These are phyloP conservation scores for Idaea biselata DNA, from an alignment of 2,888 invertebrate species.

Conservation along the genomic window DNA sequence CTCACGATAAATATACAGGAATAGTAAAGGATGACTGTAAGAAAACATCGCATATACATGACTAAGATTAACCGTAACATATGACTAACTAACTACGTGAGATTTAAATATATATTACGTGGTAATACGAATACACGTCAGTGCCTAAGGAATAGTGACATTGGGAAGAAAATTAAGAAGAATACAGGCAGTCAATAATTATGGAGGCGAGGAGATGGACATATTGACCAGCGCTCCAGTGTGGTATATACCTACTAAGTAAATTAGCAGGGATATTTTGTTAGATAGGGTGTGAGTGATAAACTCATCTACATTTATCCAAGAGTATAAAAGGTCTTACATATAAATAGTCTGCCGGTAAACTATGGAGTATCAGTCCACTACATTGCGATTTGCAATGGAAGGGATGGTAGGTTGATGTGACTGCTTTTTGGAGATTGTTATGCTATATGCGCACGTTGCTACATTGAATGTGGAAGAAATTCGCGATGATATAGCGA, in stretches of 20 bases:
- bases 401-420: no score
- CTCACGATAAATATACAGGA: neutral
- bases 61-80: slow-evolving; percentile 38
- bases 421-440: no score
- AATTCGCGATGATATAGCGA: no score
- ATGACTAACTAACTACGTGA: slow-evolving; percentile 42
- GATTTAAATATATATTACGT: slow-evolving; percentile 43
- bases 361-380: no score
- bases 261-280: neutral
- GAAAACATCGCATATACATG: slow-evolving; percentile 18
- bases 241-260: neutral
- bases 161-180: slow-evolving; percentile 3
- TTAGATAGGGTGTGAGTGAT: neutral
- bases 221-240: neutral
- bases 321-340: neutral
- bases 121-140: slow-evolving; percentile 24
- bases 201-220: neutral
- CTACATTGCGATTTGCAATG: no score
- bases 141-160: neutral
- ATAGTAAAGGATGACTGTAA: neutral
- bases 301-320: neutral
- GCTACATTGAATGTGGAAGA: no score
- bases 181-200: slow-evolving; percentile 13
- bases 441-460: no score
- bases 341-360: neutral